Percentiles rank a stretch among this genome's conserved stretches.
These are phyloP conservation scores for Stomatorhinus ivindoensis DNA, from an alignment of 2,113 vertebrate species.

Conservation along the genomic window DNA sequence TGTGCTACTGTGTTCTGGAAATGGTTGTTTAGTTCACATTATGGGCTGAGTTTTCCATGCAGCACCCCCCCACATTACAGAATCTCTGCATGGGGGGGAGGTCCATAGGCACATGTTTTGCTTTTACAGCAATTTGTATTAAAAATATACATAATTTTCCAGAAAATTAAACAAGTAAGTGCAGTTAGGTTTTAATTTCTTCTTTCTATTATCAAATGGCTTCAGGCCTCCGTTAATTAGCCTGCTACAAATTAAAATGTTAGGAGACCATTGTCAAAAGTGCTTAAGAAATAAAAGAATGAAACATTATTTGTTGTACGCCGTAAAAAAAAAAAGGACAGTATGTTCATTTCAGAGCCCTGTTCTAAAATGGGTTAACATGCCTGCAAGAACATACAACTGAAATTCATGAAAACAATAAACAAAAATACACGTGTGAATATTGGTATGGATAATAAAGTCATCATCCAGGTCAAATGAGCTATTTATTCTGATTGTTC, in stretches of 20 bases:
- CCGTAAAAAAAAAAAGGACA: neutral
- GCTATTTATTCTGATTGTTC: neutral
- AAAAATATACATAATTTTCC: slow-evolving; percentile 3
- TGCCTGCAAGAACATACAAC: neutral
- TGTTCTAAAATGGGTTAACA: neutral
- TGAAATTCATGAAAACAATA: neutral
- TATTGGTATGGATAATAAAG: neutral
- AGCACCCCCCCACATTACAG: neutral
- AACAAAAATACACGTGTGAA: neutral
- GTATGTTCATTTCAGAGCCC: neutral
- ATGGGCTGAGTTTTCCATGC: neutral
- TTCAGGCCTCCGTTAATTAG: neutral
- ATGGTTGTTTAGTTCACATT: neutral
- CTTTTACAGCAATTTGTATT: neutral
- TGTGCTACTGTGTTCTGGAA: neutral
- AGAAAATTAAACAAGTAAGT: slow-evolving; percentile 3
- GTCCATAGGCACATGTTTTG: neutral
- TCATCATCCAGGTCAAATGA: neutral
- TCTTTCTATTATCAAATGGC: neutral
- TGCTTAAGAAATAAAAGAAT: neutral
- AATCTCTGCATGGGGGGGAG: neutral
- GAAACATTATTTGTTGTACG: neutral
- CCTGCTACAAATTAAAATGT: slow-evolving; percentile 3
- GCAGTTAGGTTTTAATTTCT: slow-evolving; percentile 7
- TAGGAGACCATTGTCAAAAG: neutral